A percentile compares a stretch with the other conserved stretches of the same genome.
phyloP scores from a whole-genome alignment of 2,113 vertebrate genomes.

The Hippocampus zosterae region DNA sequence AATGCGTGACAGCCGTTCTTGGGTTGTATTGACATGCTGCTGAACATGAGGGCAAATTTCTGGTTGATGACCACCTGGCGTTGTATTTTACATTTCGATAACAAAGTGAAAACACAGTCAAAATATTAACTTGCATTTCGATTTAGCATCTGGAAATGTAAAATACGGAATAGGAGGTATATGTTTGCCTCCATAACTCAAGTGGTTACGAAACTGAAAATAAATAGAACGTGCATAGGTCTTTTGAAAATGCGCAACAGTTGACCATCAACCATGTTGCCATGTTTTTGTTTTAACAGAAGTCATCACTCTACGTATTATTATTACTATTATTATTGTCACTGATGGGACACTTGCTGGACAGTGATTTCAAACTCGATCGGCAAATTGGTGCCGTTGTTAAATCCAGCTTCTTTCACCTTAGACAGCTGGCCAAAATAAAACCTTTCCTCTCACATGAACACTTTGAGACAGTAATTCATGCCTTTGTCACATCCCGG shows the following conservation, averaged over 20 bases:
- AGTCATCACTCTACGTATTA: constrained; percentile 5
- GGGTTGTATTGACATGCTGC: background rate
- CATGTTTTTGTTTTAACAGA: background rate
- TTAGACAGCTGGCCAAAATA: no score
- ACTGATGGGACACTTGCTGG: no score
- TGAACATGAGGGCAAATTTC: background rate
- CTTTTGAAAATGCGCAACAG: background rate
- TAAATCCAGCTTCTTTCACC: no score
- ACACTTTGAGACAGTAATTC: no score
- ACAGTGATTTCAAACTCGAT: no score
- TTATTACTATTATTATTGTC: no score
- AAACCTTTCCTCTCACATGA: no score
- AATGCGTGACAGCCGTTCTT: no score
- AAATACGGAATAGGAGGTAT: background rate
- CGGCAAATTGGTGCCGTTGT: no score
- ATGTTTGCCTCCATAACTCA: background rate
- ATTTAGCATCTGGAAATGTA: background rate
- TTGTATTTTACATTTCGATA: background rate
- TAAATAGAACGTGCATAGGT: background rate
- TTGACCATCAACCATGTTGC: background rate
- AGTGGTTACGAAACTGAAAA: background rate
- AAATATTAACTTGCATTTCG: background rate
- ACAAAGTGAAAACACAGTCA: background rate
- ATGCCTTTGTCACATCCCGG: no score
- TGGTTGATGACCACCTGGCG: background rate